Conservation (phyloP, 1,140 invertebrate species). For the Bombyx mori region DNA sequence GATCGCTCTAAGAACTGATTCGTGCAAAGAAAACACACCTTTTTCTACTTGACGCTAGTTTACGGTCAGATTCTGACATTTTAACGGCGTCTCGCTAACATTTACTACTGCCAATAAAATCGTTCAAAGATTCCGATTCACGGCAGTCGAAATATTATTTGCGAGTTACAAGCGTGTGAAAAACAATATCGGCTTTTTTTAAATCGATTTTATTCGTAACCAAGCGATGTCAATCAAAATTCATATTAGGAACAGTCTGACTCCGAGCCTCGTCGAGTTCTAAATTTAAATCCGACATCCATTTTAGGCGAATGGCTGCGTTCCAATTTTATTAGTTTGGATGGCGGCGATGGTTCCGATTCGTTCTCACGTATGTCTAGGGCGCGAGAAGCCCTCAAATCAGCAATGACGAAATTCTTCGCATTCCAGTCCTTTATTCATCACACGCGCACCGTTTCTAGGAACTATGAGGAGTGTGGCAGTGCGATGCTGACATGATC, state of each 20-base stretch:
- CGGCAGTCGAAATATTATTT: constrained; percentile 31
- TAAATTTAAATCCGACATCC: constrained; percentile 25
- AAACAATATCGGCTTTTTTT: background rate
- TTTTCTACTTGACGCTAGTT: constrained; percentile 53
- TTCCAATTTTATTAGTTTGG: constrained; percentile 39
- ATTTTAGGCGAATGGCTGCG: constrained; percentile 21
- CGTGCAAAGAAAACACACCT: constrained; percentile 58
- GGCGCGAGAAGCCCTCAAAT: constrained; percentile 51
- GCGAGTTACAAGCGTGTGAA: constrained; percentile 2
- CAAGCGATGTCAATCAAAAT: constrained; percentile 29
- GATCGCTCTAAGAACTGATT: constrained; percentile 16
- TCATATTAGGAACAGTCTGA: constrained; percentile 20
- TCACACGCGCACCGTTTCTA: constrained; percentile 61
- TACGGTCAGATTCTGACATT: constrained; percentile 60
- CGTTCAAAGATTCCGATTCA: constrained; percentile 52
- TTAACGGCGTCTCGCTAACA: constrained; percentile 55
- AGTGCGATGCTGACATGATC: constrained; percentile 42
- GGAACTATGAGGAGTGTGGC: constrained; percentile 42
- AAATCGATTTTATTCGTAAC: constrained; percentile 12
- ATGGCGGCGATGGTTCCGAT: constrained; percentile 14
- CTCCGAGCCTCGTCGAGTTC: constrained; percentile 16
- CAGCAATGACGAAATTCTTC: constrained; percentile 60
- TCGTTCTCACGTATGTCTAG: constrained; percentile 48
- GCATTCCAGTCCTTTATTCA: constrained; percentile 58
- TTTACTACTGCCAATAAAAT: constrained; percentile 57